Evolutionary conservation across 2,888 invertebrate species (phyloP), one percentile per base, ranked within the genome.

Genomic region (Proisotoma minuta): DNA sequence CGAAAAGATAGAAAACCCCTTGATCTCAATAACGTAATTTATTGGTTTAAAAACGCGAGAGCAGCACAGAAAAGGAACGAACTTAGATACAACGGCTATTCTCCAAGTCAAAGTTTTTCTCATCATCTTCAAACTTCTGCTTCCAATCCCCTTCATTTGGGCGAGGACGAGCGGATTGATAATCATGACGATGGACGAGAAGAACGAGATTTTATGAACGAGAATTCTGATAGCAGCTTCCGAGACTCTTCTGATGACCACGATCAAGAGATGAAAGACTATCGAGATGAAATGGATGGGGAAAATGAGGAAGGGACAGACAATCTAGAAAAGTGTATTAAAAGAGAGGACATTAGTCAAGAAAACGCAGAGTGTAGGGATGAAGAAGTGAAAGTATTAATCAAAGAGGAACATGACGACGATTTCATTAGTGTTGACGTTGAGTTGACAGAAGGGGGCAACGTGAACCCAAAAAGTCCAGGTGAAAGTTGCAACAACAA

Each of bases 1-100:
- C 84, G 97, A 47, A 84, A 91, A 57, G 96, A 95, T 1, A 83
- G 96, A 52, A 94, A 96, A 76, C 95, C 95, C 0, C 81, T 97
- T 57, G 96, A 97, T 78, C 88, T 96, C 3, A 94, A 94, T 76
- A 96, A 96, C 77, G 94, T 96, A 18, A 94, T 95, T 18, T 93
- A 93, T 76, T 93, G 93, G 93, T 99, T 99, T 80, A 96, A 97
- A 78, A 97, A 97, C 77, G 96, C 97, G 0, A 83, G 98, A 57
- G 97, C 97, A 1, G 95, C 95, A 1, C 91, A 93, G 77, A 93
- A 96, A 76, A 83, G 96, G 47, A 93, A 93, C 2, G 92, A 93
- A 74, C 78, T 80, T 52, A 77, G 81, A 26, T 80, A 79, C 70
- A 76, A 79, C 48, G 73, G 74, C 24, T 54, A 62, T 34, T 59